Evolutionary conservation across 2,888 invertebrate species (phyloP).

Genomic region (Dryobotodes eremita): DNA sequence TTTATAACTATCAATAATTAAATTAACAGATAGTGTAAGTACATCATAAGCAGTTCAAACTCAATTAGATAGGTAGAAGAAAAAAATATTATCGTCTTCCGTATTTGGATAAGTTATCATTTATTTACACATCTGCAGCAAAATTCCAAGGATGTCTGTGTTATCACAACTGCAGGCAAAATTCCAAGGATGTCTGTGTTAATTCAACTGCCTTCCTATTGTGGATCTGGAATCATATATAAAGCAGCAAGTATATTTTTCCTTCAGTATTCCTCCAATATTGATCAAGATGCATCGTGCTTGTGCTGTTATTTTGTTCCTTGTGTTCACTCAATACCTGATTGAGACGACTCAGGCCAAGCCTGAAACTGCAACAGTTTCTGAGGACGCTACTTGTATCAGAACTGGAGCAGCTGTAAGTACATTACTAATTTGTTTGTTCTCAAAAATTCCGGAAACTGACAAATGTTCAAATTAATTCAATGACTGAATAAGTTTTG

Average conservation of each 20-base stretch:
- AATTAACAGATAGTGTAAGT: too few relatives aligned
- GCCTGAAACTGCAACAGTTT: constrained; percentile 9
- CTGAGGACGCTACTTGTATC: constrained; percentile 10
- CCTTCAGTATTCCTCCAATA: constrained; percentile 19
- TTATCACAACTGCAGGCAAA: neutral
- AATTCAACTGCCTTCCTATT: constrained; percentile 1
- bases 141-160: too few relatives aligned
- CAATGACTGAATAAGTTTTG: neutral
- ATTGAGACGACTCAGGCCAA: constrained; percentile 31
- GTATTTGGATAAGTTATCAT: constrained; percentile 3
- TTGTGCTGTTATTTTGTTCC: constrained; percentile 59
- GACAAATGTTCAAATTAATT: neutral
- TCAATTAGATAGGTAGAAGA: too few relatives aligned
- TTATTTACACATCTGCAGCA: constrained; percentile 18
- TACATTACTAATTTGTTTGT: neutral
- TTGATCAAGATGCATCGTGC: constrained; percentile 68
- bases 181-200: constrained; percentile 22
- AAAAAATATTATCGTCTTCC: too few relatives aligned
- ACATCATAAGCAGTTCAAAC: too few relatives aligned
- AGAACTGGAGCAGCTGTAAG: constrained; percentile 44
- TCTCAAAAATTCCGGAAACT: neutral
- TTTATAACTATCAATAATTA: too few relatives aligned
- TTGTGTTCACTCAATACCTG: constrained; percentile 44
- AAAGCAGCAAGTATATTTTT: constrained; percentile 15
- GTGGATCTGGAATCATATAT: constrained; percentile 17